Base-by-base conservation (phyloP, 2,888 invertebrate species). In the Teleogryllus oceanicus region DNA sequence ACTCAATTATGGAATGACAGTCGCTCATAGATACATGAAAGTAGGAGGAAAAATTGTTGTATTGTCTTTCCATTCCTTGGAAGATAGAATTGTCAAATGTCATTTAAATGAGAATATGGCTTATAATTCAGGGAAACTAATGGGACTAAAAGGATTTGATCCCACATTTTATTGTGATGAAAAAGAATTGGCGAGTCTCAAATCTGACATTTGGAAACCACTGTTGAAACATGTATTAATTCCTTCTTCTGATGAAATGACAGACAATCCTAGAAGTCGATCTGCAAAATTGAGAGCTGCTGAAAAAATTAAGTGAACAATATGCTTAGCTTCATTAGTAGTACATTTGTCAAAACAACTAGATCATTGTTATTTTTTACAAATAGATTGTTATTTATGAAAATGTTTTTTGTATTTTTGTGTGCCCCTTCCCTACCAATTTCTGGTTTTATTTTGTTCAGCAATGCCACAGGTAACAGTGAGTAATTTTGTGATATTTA, bases 71-170 rank as follows among this genome's bases (percentile, higher is more conserved):
- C 97, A 98, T 87, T 97, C 97, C 0, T 88, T 97, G 49, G 97
- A 98, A 89, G 98, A 98, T 86, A 94, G 94, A 1, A 94, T 98
- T 82, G 94, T 98, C 0, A 98, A 98, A 86, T 89, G 97, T 13
- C 96, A 97, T 86, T 89, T 98, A 37, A 89, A 91, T 80, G 95
- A 95, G 1, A 93, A 94, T 85, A 89, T 94, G 75, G 89, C 92
- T 37, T 92, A 94, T 85, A 92, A 93, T 84, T 87, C 91, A 10
- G 91, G 93, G 0, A 94, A 93, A 86, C 90, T 90, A 2, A 85
- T 94, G 20, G 92, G 94, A 0, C 87, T 95, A 74, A 94, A 93
- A 84, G 95, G 93, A 85, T 88, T 90, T 18, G 93, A 91, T 85
- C 91, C 92, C 79, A 88, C 89, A 77, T 62, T 80, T 78, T 89